Conservation (phyloP, 1,140 invertebrate genomes). For the Drosophila equinoxialis region DNA sequence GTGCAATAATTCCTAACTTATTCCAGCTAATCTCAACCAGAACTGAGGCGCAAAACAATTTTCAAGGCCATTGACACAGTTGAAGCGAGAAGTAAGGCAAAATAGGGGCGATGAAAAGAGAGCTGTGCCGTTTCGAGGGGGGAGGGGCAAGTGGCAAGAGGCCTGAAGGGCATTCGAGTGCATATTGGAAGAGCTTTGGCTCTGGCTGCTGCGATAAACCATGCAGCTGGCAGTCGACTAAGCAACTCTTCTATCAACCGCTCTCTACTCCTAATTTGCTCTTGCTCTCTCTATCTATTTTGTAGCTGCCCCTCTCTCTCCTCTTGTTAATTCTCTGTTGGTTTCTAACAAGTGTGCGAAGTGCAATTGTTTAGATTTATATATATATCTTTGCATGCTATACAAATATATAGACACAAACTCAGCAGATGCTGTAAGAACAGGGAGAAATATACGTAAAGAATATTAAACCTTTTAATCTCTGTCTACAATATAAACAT, state of each 20-base stretch:
- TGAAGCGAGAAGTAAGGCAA: constrained; percentile 55
- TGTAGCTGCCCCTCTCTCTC: not conserved
- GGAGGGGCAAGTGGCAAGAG: not conserved
- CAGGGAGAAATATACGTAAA: not conserved
- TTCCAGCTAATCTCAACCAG: constrained; percentile 61
- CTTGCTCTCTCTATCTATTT: not conserved
- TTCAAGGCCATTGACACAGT: constrained; percentile 77
- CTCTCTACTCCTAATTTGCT: constrained; percentile 9
- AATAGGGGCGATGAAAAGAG: constrained; percentile 1
- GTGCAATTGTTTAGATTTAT: constrained; percentile 68
- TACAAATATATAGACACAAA: constrained; percentile 18
- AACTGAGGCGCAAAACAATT: constrained; percentile 73
- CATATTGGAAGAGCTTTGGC: constrained; percentile 53
- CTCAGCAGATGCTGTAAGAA: not conserved
- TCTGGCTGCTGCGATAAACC: constrained; percentile 65
- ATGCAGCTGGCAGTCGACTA: constrained; percentile 38
- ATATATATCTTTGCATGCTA: constrained; percentile 1
- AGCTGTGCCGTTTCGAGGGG: not conserved
- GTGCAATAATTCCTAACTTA: constrained; percentile 50
- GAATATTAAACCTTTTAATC: too few relatives aligned
- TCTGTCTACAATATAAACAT: too few relatives aligned
- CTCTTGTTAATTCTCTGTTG: constrained; percentile 39
- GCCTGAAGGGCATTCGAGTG: constrained; percentile 64
- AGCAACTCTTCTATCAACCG: constrained; percentile 1
- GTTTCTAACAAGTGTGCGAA: constrained; percentile 63